Base-by-base conservation (phyloP, 1,140 invertebrate species). In the Alviniconcha marisindica region DNA sequence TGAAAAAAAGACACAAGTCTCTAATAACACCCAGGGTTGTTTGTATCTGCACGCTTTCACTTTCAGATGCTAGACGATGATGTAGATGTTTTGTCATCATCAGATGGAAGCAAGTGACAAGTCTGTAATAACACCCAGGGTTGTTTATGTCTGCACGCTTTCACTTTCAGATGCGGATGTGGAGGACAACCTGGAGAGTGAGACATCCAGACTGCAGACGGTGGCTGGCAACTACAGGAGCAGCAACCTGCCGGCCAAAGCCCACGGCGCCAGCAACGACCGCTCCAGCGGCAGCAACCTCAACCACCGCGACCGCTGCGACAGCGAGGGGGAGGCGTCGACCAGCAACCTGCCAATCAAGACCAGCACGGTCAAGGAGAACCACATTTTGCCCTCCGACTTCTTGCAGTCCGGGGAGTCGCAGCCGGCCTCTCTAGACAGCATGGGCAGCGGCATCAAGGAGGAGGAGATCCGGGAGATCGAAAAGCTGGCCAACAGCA, bases 161-260 rank as follows among this genome's bases (percentile, higher is more conserved):
- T n/a, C n/a, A n/a, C n/a, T 74, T 28, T 33, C 81, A 90, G 91
- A 92, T 89, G 92, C 92, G 79, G 92, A 93, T 84, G 86, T 92
- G 60, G 92, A 93, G 81, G 91, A 93, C 81, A 92, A 92, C 80
- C 33, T 91, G 31, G 91, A 92, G 51, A 89, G 87, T 87, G 91
- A 91, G 74, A 86, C 83, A 48, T 87, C 88, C 10, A 81, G 80
- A 76, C 77, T 82, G 40, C 76, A 81, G 60, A 40, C 2, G 21
- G 51, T 71, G 4, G 40, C 56, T 0, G 33, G 2, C 10, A 38
- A 44, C 28, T 33, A 60, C 33, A 56, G 44, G 42, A 80, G 83
- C 77, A 80, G 83, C 77, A 82, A 83, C 78, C 36, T 54, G 54
- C 76, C 80, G 31, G 18, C 54, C 56, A 71, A 81, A 24, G 24